Base-by-base conservation (phyloP, 2,888 invertebrate genomes). In the Tinea semifulvella region DNA sequence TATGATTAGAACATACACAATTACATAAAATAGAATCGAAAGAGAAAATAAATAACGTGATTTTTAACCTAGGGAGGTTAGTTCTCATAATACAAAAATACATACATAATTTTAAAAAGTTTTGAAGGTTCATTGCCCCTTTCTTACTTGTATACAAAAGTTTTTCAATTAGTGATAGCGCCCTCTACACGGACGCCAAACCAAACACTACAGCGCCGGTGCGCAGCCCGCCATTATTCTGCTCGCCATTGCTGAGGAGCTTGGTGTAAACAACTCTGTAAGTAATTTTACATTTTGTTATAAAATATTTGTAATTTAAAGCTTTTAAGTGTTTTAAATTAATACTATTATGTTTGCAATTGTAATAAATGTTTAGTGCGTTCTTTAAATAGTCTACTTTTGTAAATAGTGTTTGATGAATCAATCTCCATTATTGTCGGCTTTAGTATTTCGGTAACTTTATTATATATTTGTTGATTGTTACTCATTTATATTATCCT, bases 111-210 rank as follows among this genome's bases (percentile, higher is more conserved):
- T n/a, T n/a, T n/a, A n/a, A n/a, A n/a, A n/a, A n/a, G n/a, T n/a
- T 7, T 7, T 28, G 7, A 4, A 36, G 18, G 36, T 36, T 36
- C 36, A 36, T 36, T 36, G 16, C 18, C 36, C 36, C n/a, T 36
- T 36, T 2, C 4, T 7, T 28, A n/a, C 8, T 36, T 36, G 16
- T 36, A 10, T 36, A 36, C 36, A 36, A 36, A 31, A 31, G 11
- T 26, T 26, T n/a, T 31, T 31, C 31, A 31, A 31, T 36, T 36
- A 14, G 11, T 11, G 28, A 3, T 28, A 57, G 72, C 77, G 77
- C 77, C 77, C 77, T 72, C 79, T 80, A 65, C 64, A 79, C 55
- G 54, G 80, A 80, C 80, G 80, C 80, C 70, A 65, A 59, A 58
- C 53, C n/a, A 60, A 63, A 61, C 61, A 58, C 57, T 53, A 53